phyloP scores from a whole-genome alignment of 2,113 vertebrate genomes.

The Dascyllus trimaculatus region DNA sequence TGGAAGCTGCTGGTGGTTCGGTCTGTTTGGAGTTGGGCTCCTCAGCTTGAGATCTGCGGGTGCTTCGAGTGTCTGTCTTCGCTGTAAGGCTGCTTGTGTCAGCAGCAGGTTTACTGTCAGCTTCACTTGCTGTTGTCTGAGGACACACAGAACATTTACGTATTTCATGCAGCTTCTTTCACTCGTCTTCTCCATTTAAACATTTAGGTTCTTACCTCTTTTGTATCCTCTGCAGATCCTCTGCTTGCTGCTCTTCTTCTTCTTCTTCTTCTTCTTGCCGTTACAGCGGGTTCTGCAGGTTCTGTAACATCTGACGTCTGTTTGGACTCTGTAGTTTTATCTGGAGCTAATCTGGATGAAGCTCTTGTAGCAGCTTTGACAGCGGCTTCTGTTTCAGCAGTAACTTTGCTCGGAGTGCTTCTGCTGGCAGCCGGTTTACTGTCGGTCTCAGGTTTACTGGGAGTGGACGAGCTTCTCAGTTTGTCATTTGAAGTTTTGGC shows the following conservation, averaged over 20 bases:
- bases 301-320: not conserved
- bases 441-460: not conserved
- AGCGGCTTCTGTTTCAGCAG: not conserved
- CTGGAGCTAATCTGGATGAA: constrained; percentile 1
- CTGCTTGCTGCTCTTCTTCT: constrained; percentile 17
- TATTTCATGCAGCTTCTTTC: no score
- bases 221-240: not conserved
- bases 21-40: not conserved
- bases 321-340: not conserved
- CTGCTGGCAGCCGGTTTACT: accelerated
- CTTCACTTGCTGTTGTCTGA: not conserved
- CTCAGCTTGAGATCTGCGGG: not conserved
- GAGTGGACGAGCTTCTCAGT: not conserved
- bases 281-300: accelerated
- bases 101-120: not conserved
- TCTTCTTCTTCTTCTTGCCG: constrained; percentile 11
- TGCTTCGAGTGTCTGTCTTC: not conserved
- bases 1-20: not conserved
- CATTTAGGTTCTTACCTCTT: constrained; percentile 28
- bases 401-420: not conserved
- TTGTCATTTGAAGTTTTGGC: not conserved
- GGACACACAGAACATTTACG: not conserved
- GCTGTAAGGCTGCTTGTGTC: not conserved
- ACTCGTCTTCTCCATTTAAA: no score
- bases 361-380: not conserved